Evolutionary conservation across 2,888 invertebrate genomes (phyloP), one percentile per base, ranked within the genome.

Genomic region (Cabera pusaria): DNA sequence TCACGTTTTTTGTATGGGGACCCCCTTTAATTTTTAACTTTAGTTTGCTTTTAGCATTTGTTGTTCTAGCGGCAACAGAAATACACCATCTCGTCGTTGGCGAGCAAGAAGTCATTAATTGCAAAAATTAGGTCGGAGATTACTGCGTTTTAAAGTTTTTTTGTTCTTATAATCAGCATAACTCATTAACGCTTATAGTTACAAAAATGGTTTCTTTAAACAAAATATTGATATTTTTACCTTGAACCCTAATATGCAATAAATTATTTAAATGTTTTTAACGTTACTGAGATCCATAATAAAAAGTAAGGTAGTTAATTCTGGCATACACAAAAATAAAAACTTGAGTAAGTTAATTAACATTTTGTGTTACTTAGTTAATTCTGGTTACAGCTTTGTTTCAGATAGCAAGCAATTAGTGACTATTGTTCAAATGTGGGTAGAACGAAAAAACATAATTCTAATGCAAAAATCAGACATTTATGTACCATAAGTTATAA

Each of bases 191-290:
- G 20, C 6, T 20, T 20, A 8, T 20, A 7, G 20, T 6, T 20
- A 20, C 20, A 20, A 20, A 20, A 20, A 20, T 20, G 8, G 20
- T 8, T 7, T 20, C 7, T 20, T 7, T 20, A 20, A n/a, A 20
- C 20, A 20, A 20, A 20, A 20, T 6, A 20, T 20, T 20, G 20
- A 20, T 8, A 20, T 20, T 20, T 20, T 20, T 20, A 19, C 6
- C 5, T 6, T 20, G 8, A 6, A 20, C 8, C 1, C 5, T 20
- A 20, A 20, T 20, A 6, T 20, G 6, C 8, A 20, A 19, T 19
- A 19, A 19, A 19, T 20, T 19, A 19, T 19, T 3, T 6, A 5
- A 19, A 19, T 19, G 6, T 18, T 18, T 18, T 18, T 18, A 19
- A 19, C 19, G 19, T 19, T 7, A 19, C 19, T 19, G 19, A 19